A percentile compares a stretch with the other conserved stretches of the same genome.
These are phyloP conservation scores for Acanthococcus lagerstroemiae DNA, from an alignment of 2,888 invertebrate species.

Conservation along the genomic window DNA sequence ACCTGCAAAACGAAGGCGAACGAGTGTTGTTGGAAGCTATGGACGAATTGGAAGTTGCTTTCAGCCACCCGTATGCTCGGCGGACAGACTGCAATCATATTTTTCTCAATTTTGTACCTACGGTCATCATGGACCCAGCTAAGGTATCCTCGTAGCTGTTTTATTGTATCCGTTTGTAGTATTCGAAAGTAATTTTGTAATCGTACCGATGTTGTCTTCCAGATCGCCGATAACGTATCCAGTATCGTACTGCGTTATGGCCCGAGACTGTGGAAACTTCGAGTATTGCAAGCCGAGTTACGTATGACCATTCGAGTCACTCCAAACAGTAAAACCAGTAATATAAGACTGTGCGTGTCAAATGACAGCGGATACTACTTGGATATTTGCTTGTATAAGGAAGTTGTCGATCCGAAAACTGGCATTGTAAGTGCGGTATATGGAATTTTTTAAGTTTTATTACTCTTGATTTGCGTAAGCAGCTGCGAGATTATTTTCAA, in stretches of 20 bases:
- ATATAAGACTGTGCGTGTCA: slow-evolving; percentile 80
- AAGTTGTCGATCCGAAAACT: slow-evolving; percentile 71
- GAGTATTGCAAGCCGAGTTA: slow-evolving; percentile 93
- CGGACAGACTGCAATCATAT: slow-evolving; percentile 98
- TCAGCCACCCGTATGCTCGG: slow-evolving; percentile 82
- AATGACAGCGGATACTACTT: slow-evolving; percentile 96
- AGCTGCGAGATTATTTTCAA: too few relatives aligned
- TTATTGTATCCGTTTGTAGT: background rate
- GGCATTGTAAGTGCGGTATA: slow-evolving; percentile 71
- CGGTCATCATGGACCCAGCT: slow-evolving; percentile 90
- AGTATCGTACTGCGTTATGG: slow-evolving; percentile 96
- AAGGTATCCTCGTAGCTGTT: slow-evolving; percentile 49
- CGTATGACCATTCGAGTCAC: slow-evolving; percentile 81
- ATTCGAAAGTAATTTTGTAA: background rate
- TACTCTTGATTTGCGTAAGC: too few relatives aligned
- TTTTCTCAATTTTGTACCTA: slow-evolving; percentile 97
- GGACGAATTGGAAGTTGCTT: slow-evolving; percentile 96
- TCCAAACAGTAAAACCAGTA: slow-evolving; percentile 69
- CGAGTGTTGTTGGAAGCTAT: slow-evolving; percentile 89
- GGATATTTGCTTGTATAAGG: slow-evolving; percentile 88
- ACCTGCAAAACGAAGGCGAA: slow-evolving; percentile 94
- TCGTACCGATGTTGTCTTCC: background rate
- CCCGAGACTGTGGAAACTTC: slow-evolving; percentile 84
- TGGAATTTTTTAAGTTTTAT: too few relatives aligned
- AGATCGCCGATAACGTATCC: slow-evolving; percentile 92